A percentile compares a stretch with the other conserved stretches of the same genome.
These are phyloP conservation scores for Galerucella calmariensis DNA, from an alignment of 2,888 invertebrate genomes.

Conservation along the genomic window DNA sequence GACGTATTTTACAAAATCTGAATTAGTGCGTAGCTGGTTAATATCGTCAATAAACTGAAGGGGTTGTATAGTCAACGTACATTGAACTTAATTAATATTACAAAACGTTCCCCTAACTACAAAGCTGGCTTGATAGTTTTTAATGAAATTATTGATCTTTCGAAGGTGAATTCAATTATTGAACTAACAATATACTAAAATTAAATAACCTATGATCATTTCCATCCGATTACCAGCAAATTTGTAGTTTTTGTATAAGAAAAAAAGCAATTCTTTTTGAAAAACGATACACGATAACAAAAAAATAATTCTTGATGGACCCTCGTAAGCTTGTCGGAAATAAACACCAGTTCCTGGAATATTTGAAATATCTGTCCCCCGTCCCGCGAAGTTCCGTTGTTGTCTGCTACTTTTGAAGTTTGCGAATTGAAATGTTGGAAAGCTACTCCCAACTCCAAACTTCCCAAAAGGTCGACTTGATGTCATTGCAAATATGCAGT, in stretches of 20 bases:
- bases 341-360: constrained; percentile 20
- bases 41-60: constrained; percentile 2
- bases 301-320: constrained; percentile 15
- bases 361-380: constrained; percentile 20
- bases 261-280: not conserved
- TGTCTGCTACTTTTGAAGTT: constrained; percentile 1
- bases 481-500: constrained; percentile 24
- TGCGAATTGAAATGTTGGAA: constrained; percentile 24
- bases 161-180: no score
- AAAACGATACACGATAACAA: constrained; percentile 1
- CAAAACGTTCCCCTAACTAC: not conserved
- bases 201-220: no score
- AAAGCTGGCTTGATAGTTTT: not conserved
- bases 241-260: no score
- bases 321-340: constrained; percentile 15
- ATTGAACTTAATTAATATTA: not conserved
- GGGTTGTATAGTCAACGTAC: not conserved
- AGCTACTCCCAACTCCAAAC: constrained; percentile 17
- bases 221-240: no score
- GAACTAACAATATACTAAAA: no score
- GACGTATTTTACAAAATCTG: not conserved
- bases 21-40: constrained; percentile 7
- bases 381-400: constrained; percentile 4
- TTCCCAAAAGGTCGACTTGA: constrained; percentile 25
- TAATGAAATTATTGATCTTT: no score